phyloP scores from a whole-genome alignment of 1,140 invertebrate genomes.

The Anoplophora glabripennis region DNA sequence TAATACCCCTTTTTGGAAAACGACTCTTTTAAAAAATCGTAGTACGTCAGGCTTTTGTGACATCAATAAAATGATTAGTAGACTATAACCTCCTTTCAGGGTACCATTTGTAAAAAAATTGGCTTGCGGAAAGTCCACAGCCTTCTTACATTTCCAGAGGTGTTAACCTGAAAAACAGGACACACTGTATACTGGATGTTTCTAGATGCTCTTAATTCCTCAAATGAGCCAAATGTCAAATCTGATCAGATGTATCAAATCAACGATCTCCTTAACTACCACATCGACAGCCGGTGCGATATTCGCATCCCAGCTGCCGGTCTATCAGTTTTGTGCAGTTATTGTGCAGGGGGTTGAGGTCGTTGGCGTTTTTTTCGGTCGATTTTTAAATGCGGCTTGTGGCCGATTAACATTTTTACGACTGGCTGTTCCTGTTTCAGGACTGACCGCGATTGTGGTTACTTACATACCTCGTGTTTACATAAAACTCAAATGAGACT shows the following conservation, averaged over 20 bases:
- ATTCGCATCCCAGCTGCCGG: neutral
- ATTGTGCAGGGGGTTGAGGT: constrained; percentile 21
- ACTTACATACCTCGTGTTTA: no score
- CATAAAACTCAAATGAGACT: no score
- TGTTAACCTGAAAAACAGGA: no score
- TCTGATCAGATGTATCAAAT: neutral
- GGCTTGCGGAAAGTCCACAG: no score
- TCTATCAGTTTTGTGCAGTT: constrained; percentile 10
- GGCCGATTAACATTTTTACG: constrained; percentile 4
- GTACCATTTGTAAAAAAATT: no score
- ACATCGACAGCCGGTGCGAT: neutral
- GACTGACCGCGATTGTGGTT: no score
- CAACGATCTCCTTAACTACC: constrained; percentile 14
- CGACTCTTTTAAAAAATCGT: no score
- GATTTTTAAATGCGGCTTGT: constrained; percentile 19
- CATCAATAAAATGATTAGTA: no score
- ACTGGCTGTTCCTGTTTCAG: neutral
- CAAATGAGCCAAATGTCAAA: neutral
- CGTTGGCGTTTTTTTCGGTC: constrained; percentile 23
- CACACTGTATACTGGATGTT: neutral
- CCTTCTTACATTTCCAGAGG: no score
- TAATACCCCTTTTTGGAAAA: no score
- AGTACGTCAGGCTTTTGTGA: no score
- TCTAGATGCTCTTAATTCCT: neutral
- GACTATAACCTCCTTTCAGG: no score